Evolutionary conservation across 2,888 invertebrate species (phyloP), one percentile per base, ranked within the genome.

Genomic region (Mythimna albipuncta): DNA sequence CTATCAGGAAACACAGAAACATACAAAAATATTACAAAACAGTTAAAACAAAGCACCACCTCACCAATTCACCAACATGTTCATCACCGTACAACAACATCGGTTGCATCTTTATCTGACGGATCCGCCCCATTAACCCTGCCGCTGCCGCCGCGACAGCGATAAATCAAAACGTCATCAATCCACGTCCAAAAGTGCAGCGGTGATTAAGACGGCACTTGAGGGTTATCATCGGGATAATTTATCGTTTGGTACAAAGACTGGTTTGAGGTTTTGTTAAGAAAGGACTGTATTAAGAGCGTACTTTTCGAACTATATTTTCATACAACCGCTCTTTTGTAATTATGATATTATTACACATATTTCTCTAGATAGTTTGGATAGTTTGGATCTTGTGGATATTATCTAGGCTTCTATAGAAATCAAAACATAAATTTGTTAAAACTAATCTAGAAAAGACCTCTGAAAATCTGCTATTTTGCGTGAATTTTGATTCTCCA

Each of bases 121-220:
- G 70, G 86, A 83, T 83, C 69, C 91, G 88, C 90, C 88, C 90
- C 93, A 93, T 93, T 93, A 91, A 90, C 92, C 89, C 89, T 70
- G 63, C 72, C 63, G 54, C 75, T 68, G 61, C 70, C 59, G 70
- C 73, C n/a, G 79, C 81, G 77, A 78, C 83, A 84, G 62, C 52
- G 55, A 93, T 93, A 91, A 91, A 93, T 93, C 93, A 93, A 91
- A 90, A 88, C 82, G 87, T 88, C 93, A 93, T 93, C 92, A 92
- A 93, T 93, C 92, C 88, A 81, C 63, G 86, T 83, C 80, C 67
- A 83, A 81, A 81, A 85, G 80, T 85, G 80, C 81, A 82, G 75
- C 75, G 88, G 90, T 90, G 91, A 91, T 92, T 92, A 92, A 91
- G 91, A 91, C 89, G 85, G 72, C 67, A 59, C 69, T 83, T 68